These are phyloP conservation scores for Stenoptilia bipunctidactyla DNA, from an alignment of 2,888 invertebrate genomes.

Conservation along the genomic window DNA sequence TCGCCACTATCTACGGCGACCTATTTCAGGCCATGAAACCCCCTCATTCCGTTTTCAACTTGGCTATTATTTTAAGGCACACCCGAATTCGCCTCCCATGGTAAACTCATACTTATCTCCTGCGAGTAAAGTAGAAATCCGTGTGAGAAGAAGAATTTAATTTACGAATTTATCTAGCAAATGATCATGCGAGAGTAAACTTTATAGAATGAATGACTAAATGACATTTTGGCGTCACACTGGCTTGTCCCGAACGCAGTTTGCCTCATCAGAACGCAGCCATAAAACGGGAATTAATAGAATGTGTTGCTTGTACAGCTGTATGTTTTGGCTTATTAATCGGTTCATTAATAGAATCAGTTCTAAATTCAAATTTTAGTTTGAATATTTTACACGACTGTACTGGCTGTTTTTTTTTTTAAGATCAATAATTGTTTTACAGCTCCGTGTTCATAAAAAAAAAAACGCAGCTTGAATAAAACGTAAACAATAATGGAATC, in stretches of 20 bases:
- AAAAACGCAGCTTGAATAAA: too few relatives aligned
- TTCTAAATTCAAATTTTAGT: too few relatives aligned
- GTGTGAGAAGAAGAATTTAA: conserved; percentile 34
- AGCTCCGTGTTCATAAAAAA: too few relatives aligned
- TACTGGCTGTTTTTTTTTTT: too few relatives aligned
- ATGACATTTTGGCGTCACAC: conserved; percentile 24
- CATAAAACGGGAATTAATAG: conserved; percentile 23
- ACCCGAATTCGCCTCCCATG: too few relatives aligned
- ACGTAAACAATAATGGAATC: too few relatives aligned
- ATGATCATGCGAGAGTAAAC: conserved; percentile 62
- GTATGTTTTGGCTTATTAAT: conserved; percentile 1
- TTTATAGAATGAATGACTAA: conserved; percentile 52
- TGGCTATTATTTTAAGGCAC: conserved; percentile 37
- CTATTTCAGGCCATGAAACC: conserved; percentile 34
- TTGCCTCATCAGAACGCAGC: conserved; percentile 23
- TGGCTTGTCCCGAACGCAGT: conserved; percentile 24
- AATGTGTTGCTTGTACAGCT: conserved; percentile 8
- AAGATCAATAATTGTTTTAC: too few relatives aligned
- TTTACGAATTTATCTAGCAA: conserved; percentile 63
- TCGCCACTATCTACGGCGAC: conserved; percentile 44
- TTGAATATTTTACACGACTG: too few relatives aligned
- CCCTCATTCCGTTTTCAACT: conserved; percentile 30
- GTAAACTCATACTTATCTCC: too few relatives aligned
- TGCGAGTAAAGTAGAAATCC: too few relatives aligned
- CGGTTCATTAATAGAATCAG: conserved; percentile 11